A percentile compares a stretch with the other conserved stretches of the same genome.
These are phyloP conservation scores for Boloria selene DNA, from an alignment of 2,888 invertebrate genomes.

Conservation along the genomic window DNA sequence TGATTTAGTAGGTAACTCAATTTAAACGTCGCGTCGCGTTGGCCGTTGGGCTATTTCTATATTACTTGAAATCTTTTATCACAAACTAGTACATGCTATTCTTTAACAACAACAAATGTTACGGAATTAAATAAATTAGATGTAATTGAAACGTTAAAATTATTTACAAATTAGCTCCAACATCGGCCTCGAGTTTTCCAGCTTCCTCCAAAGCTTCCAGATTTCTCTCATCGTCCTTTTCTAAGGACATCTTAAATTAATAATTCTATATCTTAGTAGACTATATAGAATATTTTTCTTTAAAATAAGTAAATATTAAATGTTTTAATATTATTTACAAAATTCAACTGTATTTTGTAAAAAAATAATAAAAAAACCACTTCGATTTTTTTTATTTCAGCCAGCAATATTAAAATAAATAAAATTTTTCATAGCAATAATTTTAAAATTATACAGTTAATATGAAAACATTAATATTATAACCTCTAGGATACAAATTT, in stretches of 20 bases:
- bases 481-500: too few species aligned
- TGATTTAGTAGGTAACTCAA: too few species aligned
- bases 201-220: constrained; percentile 67
- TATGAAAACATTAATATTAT: too few species aligned
- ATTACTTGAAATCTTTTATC: too few species aligned
- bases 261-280: too few species aligned
- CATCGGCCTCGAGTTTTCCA: constrained; percentile 71
- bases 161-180: constrained; percentile 71
- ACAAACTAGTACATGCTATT: too few species aligned
- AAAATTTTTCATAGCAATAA: neutral
- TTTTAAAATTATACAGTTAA: too few species aligned
- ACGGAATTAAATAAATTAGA: too few species aligned
- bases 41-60: too few species aligned
- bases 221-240: constrained; percentile 47
- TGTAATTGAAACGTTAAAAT: too few species aligned
- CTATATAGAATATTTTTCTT: neutral
- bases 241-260: constrained; percentile 43
- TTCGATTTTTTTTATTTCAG: neutral
- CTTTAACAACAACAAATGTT: too few species aligned
- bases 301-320: neutral
- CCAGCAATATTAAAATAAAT: neutral
- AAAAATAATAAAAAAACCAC: neutral
- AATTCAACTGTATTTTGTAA: neutral
- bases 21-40: too few species aligned
- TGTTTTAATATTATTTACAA: neutral